A percentile compares a stretch with the other conserved stretches of the same genome.
Evolutionary conservation across 2,113 vertebrate genomes (phyloP).

Genomic region (Arenaria interpres): DNA sequence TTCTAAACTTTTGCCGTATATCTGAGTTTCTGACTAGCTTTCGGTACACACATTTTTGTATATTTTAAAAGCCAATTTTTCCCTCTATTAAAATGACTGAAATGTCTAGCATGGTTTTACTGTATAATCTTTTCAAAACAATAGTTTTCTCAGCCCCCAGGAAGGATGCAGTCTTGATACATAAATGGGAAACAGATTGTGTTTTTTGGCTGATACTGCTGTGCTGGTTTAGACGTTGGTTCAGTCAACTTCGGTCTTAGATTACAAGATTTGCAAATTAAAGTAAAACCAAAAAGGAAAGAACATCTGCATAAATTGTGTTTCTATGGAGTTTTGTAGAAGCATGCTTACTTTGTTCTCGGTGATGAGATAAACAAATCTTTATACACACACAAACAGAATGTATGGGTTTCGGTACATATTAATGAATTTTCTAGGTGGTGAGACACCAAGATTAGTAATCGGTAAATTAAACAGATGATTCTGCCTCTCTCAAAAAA

Average conservation of each 20-base stretch:
- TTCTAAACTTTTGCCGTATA: background rate
- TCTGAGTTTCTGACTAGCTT: background rate
- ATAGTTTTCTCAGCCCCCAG: slow-evolving; percentile 86
- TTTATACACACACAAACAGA: background rate
- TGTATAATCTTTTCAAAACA: slow-evolving; percentile 91
- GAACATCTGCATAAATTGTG: slow-evolving; percentile 82
- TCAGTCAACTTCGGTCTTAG: slow-evolving; percentile 90
- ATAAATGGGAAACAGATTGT: slow-evolving; percentile 97
- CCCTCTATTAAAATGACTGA: slow-evolving; percentile 78
- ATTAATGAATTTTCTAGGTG: background rate
- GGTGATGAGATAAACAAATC: background rate
- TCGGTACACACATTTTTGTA: background rate
- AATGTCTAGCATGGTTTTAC: slow-evolving; percentile 80
- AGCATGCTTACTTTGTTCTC: slow-evolving; percentile 62
- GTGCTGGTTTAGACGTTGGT: slow-evolving; percentile 86
- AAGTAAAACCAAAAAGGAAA: slow-evolving; percentile 88
- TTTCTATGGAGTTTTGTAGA: slow-evolving; percentile 76
- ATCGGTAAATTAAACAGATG: background rate
- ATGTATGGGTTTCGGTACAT: background rate
- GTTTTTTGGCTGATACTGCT: slow-evolving; percentile 83
- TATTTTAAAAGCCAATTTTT: slow-evolving; percentile 51
- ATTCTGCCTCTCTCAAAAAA: background rate
- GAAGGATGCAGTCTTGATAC: slow-evolving; percentile 92
- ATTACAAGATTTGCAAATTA: slow-evolving; percentile 98
- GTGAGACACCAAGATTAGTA: background rate